Evolutionary conservation across 2,797 vertebrate genomes (phyloP), one percentile per base, ranked within the genome.

Genomic region (Iguana delicatissima): DNA sequence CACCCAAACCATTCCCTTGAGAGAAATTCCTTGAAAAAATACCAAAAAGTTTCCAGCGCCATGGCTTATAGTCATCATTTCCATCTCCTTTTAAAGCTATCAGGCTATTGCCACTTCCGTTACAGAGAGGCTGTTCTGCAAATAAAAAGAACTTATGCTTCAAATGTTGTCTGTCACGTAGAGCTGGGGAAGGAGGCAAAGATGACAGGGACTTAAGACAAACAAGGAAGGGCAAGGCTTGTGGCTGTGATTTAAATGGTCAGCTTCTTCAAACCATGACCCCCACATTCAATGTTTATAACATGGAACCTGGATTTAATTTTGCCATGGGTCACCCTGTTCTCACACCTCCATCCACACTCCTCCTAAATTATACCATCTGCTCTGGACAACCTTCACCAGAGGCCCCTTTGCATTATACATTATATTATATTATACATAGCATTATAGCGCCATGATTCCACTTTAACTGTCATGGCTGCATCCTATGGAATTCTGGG

Each of bases 61-160:
- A 20, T 64, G 26, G 7, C 73, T 50, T 14, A 18, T 16, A 80
- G 76, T 91, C 83, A 81, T 55, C n/a, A 3, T 80, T 64, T 81
- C 69, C 76, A 73, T 86, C 79, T 85, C 90, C 87, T 91, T 87
- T 84, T 84, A 87, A 84, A 92, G 74, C 20, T 84, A 89, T 87
- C 80, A 72, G 81, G 81, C 52, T 35, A 79, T 16, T 22, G 73
- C 72, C 57, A 79, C 73, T 73, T 84, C 59, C 80, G 82, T 81
- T 81, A 32, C 4, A n/a, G 42, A n/a, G 77, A 67, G 14, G 10
- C 74, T 52, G n/a, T 32, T 85, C 35, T 46, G 35, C 59, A 59
- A 64, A 57, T 22, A 22, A 4, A 0, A n/a, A 55, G 16, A 42
- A 38, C 38, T 52, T 24, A 8, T 8, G 57, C 32, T 80, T 13